Evolutionary conservation across 2,113 vertebrate species (phyloP).

Genomic region (Pipra filicauda): DNA sequence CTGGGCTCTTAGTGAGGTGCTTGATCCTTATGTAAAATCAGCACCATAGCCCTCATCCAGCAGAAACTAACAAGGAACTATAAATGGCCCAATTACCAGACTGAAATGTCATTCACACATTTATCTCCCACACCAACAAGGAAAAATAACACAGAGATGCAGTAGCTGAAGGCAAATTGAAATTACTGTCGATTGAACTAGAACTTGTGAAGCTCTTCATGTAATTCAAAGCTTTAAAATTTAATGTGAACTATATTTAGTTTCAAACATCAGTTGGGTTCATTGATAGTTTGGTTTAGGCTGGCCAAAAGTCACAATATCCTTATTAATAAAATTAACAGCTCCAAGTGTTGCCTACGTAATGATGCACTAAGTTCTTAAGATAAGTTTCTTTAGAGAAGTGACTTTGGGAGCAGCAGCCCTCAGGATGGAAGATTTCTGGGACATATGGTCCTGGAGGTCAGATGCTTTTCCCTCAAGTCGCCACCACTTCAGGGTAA

Average conservation of each 20-base stretch:
- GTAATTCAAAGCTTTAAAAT: slow-evolving; percentile 56
- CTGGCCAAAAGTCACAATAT: background rate
- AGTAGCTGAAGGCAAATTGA: slow-evolving; percentile 55
- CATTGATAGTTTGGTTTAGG: background rate
- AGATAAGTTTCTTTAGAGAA: background rate
- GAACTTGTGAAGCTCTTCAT: background rate
- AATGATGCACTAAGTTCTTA: background rate
- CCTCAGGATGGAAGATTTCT: background rate
- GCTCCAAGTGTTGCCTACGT: background rate
- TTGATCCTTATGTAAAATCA: slow-evolving; percentile 44
- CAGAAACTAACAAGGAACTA: slow-evolving; percentile 58
- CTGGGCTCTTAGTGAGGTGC: slow-evolving; percentile 40
- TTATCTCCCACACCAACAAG: slow-evolving; percentile 60
- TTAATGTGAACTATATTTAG: slow-evolving; percentile 5
- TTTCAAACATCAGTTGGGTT: background rate
- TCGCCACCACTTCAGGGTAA: background rate
- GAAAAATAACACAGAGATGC: slow-evolving; percentile 44
- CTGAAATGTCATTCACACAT: slow-evolving; percentile 59
- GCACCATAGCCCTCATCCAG: slow-evolving; percentile 2
- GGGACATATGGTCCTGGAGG: background rate
- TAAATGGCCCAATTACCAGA: slow-evolving; percentile 62
- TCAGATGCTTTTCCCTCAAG: background rate
- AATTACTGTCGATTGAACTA: slow-evolving; percentile 49
- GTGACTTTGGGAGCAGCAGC: background rate
- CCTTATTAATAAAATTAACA: background rate